Evolutionary conservation across 2,888 invertebrate genomes (phyloP), one percentile per base, ranked within the genome.

Genomic region (Tribolium freemani): DNA sequence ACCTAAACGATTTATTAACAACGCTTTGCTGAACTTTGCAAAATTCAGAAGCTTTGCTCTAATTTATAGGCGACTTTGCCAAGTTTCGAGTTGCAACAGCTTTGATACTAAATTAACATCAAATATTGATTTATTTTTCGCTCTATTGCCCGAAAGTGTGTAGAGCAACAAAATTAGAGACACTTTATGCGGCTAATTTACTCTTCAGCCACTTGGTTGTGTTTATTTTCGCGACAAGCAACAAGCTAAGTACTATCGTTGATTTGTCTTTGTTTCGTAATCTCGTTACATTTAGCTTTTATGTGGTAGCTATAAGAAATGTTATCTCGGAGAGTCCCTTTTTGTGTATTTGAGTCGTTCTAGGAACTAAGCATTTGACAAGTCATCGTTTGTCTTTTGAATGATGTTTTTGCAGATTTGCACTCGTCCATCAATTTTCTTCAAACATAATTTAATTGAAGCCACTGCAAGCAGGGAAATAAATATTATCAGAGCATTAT

Each of bases 401-500:
- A 53, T 66, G 45, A 54, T 44, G 53, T 66, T 53, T 54, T 31
- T 58, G 48, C 10, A 11, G 13, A n/a, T 31, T 31, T 10, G 21
- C 21, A 20, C 30, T 30, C 21, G 16, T 38, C 16, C 20, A 30
- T 50, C 63, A 51, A 63, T 50, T 63, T 63, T 63, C 31, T 38
- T 63, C 13, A 26, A 26, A 21, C 6, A 21, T 10, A 63, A 63
- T 63, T 53, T 38, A 63, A 20, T 53, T 63, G 11, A 51, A 63
- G 26, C 26, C 26, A 26, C 16, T 16, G 16, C 16, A 16, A 16
- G 16, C n/a, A n/a, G n/a, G n/a, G n/a, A n/a, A n/a, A n/a, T 16
- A 16, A 16, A 16, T 16, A 16, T 16, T 16, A 16, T 75, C 73
- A 57, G 58, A 50, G 67, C 64, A 69, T 73, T 75, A 71, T 57